phyloP scores from a whole-genome alignment of 2,797 vertebrate species.

The Malurus leucopterus region DNA sequence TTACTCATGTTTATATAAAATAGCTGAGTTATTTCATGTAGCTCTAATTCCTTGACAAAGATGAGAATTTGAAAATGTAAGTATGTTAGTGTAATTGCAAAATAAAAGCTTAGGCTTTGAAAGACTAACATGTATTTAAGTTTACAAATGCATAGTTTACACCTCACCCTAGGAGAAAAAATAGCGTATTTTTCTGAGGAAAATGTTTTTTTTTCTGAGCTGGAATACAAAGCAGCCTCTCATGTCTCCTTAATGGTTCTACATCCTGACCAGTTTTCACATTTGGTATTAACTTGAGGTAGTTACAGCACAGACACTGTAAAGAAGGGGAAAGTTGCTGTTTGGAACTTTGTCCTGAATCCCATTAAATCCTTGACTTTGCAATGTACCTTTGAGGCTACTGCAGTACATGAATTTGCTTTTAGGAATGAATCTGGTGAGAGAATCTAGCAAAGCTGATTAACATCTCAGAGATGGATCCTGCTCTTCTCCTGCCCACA shows the following conservation, averaged over 20 bases:
- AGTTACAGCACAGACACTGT: not conserved
- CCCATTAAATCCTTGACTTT: not conserved
- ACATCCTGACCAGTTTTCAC: not conserved
- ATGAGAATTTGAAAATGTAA: not conserved
- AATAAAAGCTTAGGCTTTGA: not conserved
- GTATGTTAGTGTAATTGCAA: not conserved
- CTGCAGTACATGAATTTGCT: not conserved
- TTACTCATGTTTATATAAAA: not conserved
- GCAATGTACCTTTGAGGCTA: not conserved
- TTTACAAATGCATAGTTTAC: not conserved
- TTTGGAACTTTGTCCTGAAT: not conserved
- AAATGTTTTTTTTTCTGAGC: not conserved
- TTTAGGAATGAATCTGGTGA: not conserved
- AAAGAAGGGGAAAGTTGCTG: not conserved
- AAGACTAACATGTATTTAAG: not conserved
- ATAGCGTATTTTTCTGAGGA: rapidly evolving
- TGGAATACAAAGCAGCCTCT: not conserved
- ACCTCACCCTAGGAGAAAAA: not conserved
- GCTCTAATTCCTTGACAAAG: not conserved
- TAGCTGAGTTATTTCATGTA: not conserved
- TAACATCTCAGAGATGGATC: not conserved
- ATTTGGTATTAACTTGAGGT: not conserved
- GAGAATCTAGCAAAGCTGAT: not conserved
- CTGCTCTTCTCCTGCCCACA: not conserved
- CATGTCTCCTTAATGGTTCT: not conserved